Evolutionary conservation across 1,140 invertebrate genomes (phyloP), one percentile per base, ranked within the genome.

Genomic region (Pachypsylla venusta): DNA sequence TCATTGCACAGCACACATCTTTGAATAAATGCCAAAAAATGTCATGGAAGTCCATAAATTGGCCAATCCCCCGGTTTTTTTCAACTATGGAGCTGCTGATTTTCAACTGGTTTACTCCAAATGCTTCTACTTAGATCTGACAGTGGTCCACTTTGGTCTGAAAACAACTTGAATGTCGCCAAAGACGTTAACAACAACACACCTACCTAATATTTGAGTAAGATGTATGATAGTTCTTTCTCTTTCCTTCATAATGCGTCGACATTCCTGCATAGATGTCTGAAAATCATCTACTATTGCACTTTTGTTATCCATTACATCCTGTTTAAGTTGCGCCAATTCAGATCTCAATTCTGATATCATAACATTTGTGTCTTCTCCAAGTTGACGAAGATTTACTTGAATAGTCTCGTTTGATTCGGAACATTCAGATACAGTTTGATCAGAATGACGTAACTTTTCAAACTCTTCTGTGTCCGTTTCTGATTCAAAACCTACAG

Each of bases 381-480:
- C 42, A 3, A 48, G 42, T 19, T 48, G 42, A 5, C 42, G 4
- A 4, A 48, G 16, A 19, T 48, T 48, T 3, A 22, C 16, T 19
- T 22, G 5, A 4, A 48, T 19, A 22, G 42, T 48, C 42, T 48
- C 42, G 42, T 48, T 48, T 7, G 42, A 48, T 48, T 10, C 42
- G 22, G 42, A 48, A 48, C 42, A 48, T 19, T 48, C 42, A 22
- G 42, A 48, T 5, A 48, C 42, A 22, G 42, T 48, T n/a, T 48
- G 42, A 5, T 22, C 42, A n/a, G 42, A 48, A 19, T 81, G 81
- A 16, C 77, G 75, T 19, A 89, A 78, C 67, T 84, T 86, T 68
- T 89, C 86, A 70, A 89, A 89, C 63, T 88, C 86, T 68, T 87
- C 84, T 0, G 83, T 84, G 64, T 89, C 85, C 0, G 83, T 85